These are phyloP conservation scores for Porites lutea DNA, from an alignment of 64 coral and sea anemone genomes.

Conservation along the genomic window DNA sequence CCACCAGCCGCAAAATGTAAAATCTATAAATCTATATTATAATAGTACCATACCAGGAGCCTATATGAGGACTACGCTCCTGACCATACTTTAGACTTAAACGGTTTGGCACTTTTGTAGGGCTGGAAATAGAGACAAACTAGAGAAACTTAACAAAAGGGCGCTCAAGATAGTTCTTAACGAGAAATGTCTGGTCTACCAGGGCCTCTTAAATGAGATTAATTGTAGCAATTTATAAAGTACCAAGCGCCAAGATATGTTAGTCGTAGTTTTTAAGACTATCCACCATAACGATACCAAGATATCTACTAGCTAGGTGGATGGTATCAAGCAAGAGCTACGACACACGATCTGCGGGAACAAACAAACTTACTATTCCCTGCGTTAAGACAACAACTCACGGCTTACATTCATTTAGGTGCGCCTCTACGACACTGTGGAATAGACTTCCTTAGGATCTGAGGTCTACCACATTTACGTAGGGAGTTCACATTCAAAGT, in stretches of 20 bases:
- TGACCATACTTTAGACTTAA: slow-evolving; percentile 34
- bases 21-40: no score
- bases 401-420: neutral
- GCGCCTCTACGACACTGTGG: neutral
- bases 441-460: neutral
- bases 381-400: neutral
- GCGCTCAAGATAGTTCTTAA: neutral
- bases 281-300: neutral
- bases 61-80: no score
- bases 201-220: neutral
- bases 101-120: slow-evolving; percentile 40
- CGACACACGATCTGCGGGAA: neutral
- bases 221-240: neutral
- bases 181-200: slow-evolving; percentile 6
- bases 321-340: neutral
- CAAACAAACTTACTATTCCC: neutral
- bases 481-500: neutral
- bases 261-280: neutral
- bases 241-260: no score
- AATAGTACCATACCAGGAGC: no score
- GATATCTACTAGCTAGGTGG: neutral
- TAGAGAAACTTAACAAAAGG: slow-evolving; percentile 21
- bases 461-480: neutral
- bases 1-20: no score
- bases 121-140: slow-evolving; percentile 42